Percentiles rank a stretch among this genome's conserved stretches.
Conservation (phyloP, 2,888 invertebrate genomes). For the Hipparchia sbordonii region DNA sequence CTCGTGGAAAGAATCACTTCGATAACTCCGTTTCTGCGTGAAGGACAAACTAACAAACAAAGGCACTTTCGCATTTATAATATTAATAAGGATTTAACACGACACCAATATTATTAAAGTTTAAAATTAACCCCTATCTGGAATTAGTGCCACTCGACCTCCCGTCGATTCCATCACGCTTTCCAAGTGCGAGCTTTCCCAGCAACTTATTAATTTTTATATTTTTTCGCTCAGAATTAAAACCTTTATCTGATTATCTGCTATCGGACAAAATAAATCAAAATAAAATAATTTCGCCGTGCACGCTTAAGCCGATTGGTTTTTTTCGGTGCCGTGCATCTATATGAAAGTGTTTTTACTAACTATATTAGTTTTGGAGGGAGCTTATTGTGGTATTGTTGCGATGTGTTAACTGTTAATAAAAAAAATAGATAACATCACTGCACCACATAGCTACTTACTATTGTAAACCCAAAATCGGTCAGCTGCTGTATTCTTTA, state of each 20-base stretch:
- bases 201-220: conserved; percentile 53
- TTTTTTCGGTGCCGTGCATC: conserved; percentile 59
- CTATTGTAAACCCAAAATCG: too few relatives aligned
- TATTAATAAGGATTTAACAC: too few relatives aligned
- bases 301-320: conserved; percentile 68
- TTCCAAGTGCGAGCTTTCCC: conserved; percentile 70
- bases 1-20: too few relatives aligned
- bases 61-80: too few relatives aligned
- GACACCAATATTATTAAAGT: conserved; percentile 21
- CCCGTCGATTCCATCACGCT: conserved; percentile 38
- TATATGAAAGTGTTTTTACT: conserved; percentile 54
- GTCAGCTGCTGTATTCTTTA: too few relatives aligned
- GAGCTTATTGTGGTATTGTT: conserved; percentile 6
- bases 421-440: neutral
- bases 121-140: conserved; percentile 26
- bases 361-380: conserved; percentile 28
- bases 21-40: too few relatives aligned
- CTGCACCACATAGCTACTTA: too few relatives aligned
- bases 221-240: conserved; percentile 68
- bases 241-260: conserved; percentile 80
- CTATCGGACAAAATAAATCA: conserved; percentile 57
- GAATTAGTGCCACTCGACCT: conserved; percentile 39
- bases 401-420: neutral
- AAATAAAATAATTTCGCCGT: conserved; percentile 54
- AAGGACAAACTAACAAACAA: too few relatives aligned